These are phyloP conservation scores for Raja brachyura DNA, from an alignment of 2,113 vertebrate species.

Conservation along the genomic window DNA sequence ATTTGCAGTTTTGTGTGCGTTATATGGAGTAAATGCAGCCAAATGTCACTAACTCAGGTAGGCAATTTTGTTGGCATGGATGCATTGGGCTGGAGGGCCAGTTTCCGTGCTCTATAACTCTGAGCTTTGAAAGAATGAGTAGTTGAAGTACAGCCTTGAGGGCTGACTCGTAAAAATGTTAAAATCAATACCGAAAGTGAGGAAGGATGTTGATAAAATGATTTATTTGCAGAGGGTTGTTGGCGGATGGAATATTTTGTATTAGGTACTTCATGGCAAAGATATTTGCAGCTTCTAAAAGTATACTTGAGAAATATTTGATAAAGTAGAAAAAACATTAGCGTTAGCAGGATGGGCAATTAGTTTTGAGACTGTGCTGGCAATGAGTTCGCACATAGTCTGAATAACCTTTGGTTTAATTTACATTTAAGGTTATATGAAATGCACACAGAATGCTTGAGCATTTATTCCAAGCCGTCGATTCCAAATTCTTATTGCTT, in stretches of 20 bases:
- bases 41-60: too few species aligned
- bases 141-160: background rate
- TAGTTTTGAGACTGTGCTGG: background rate
- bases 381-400: background rate
- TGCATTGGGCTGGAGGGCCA: too few species aligned
- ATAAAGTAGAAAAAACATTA: background rate
- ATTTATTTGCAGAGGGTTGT: background rate
- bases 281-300: background rate
- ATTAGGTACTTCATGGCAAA: too few species aligned
- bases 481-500: background rate
- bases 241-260: background rate
- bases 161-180: background rate
- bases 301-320: background rate
- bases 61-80: too few species aligned
- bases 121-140: background rate
- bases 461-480: background rate
- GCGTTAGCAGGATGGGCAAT: background rate
- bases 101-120: too few species aligned
- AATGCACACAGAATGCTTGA: background rate
- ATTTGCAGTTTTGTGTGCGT: too few species aligned
- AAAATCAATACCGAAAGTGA: background rate
- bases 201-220: background rate
- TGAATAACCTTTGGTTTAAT: background rate
- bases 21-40: too few species aligned
- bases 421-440: background rate